These are phyloP conservation scores for Ptychadena robeensis DNA, from an alignment of 2,797 vertebrate genomes.

Conservation along the genomic window DNA sequence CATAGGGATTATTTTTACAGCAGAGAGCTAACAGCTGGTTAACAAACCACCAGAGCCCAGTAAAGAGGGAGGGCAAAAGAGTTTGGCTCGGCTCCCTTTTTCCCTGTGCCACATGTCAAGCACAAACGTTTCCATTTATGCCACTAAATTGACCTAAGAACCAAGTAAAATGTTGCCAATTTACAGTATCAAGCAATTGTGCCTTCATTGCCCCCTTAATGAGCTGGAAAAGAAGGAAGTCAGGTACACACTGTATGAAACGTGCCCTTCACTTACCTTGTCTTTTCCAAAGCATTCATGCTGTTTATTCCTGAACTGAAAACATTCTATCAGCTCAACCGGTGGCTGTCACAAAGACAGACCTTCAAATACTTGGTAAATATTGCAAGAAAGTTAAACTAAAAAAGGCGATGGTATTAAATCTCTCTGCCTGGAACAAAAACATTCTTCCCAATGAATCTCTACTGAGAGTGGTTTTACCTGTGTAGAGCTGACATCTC, in stretches of 20 bases:
- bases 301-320: constrained; percentile 16
- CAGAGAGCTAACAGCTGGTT: constrained; percentile 37
- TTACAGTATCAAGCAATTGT: constrained; percentile 7
- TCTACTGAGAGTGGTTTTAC: too few species aligned
- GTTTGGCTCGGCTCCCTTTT: constrained; percentile 36
- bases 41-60: constrained; percentile 37
- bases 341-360: neutral
- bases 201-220: neutral
- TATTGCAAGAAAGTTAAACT: neutral
- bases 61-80: neutral
- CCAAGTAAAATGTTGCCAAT: constrained; percentile 28
- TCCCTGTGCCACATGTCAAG: constrained; percentile 19
- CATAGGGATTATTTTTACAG: constrained; percentile 37
- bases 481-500: too few species aligned
- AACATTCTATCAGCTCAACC: constrained; percentile 8
- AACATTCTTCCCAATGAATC: neutral
- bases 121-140: constrained; percentile 5
- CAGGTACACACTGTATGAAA: neutral
- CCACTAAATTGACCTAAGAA: constrained; percentile 27
- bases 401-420: neutral
- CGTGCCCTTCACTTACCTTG: constrained; percentile 9
- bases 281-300: neutral
- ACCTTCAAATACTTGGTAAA: neutral
- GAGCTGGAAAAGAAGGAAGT: neutral
- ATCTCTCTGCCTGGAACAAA: neutral